A percentile compares a stretch with the other conserved stretches of the same genome.
phyloP scores from a whole-genome alignment of 2,888 invertebrate genomes.

The Melanchra persicariae region DNA sequence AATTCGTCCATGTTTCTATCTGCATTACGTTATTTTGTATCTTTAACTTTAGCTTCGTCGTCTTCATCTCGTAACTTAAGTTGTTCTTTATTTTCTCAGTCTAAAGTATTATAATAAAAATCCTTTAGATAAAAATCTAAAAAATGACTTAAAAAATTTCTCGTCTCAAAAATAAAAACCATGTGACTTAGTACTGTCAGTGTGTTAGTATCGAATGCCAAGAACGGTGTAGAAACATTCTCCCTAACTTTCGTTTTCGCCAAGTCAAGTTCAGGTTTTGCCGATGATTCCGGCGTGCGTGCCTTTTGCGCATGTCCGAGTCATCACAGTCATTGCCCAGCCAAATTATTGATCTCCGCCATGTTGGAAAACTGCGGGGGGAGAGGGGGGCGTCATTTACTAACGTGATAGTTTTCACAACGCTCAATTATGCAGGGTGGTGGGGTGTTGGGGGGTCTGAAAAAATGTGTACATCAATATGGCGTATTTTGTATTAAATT shows the following conservation, averaged over 20 bases:
- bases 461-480: conserved; percentile 88
- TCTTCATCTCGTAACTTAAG: conserved; percentile 14
- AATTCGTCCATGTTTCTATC: conserved; percentile 29
- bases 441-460: conserved; percentile 74
- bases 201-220: conserved; percentile 78
- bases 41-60: neutral
- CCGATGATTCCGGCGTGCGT: conserved; percentile 82
- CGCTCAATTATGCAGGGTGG: conserved; percentile 88
- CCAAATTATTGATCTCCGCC: conserved; percentile 90
- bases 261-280: conserved; percentile 90
- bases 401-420: conserved; percentile 90
- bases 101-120: conserved; percentile 27
- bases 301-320: conserved; percentile 85
- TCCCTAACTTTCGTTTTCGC: conserved; percentile 89
- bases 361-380: conserved; percentile 87
- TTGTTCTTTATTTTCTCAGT: conserved; percentile 17
- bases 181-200: conserved; percentile 45
- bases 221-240: conserved; percentile 89
- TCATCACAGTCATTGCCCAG: conserved; percentile 91
- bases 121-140: conserved; percentile 7
- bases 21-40: conserved; percentile 23
- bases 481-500: conserved; percentile 88
- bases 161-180: conserved; percentile 50
- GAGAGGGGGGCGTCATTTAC: conserved; percentile 84
- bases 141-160: conserved; percentile 34